These are phyloP conservation scores for Parasteatoda tepidariorum DNA, from an alignment of 1,140 invertebrate species.

Conservation along the genomic window DNA sequence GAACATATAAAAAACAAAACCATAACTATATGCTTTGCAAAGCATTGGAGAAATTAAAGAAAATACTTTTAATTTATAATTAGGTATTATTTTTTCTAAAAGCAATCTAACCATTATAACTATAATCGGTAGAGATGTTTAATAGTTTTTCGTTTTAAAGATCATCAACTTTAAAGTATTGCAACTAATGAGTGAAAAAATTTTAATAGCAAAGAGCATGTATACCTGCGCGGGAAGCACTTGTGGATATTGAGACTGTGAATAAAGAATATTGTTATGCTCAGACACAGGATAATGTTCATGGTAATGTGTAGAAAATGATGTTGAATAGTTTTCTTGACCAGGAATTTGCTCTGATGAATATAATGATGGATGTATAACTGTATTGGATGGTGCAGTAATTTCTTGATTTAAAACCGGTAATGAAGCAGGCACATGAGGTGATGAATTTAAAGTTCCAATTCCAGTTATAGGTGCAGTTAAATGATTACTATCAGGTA, in stretches of 20 bases:
- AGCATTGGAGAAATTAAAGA: no score
- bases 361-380: slow-evolving; percentile 13
- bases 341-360: not conserved
- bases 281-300: no score
- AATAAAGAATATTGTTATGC: slow-evolving; percentile 7
- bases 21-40: no score
- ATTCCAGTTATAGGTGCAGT: slow-evolving; percentile 27
- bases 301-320: not conserved
- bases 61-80: no score
- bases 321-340: not conserved
- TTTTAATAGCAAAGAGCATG: not conserved
- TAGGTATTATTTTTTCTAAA: no score
- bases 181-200: no score
- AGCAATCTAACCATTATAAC: no score
- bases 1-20: no score
- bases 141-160: no score
- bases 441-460: slow-evolving; percentile 1
- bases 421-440: slow-evolving; percentile 4
- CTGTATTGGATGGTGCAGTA: not conserved
- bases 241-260: not conserved
- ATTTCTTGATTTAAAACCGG: not conserved
- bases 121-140: no score
- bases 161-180: no score
- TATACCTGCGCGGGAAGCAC: slow-evolving; percentile 4
- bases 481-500: not conserved